These are phyloP conservation scores for Hydropsyche tenuis DNA, from an alignment of 1,140 invertebrate genomes.

Conservation along the genomic window DNA sequence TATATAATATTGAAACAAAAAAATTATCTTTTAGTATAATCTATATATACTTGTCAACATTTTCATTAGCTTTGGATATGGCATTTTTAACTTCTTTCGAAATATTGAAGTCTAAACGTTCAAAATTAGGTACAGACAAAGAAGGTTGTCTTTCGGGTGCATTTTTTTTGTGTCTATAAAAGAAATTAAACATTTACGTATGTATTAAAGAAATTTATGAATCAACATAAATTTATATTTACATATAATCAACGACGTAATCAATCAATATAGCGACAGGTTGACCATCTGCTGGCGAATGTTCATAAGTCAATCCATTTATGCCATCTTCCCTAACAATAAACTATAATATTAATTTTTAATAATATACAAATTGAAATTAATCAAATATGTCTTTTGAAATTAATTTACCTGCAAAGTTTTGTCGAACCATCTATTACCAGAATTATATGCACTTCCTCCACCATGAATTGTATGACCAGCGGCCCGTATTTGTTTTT, in stretches of 20 bases:
- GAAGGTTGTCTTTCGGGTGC: conserved; percentile 50
- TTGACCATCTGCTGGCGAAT: conserved; percentile 91
- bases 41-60: conserved; percentile 67
- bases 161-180: too few relatives aligned
- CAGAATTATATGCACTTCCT: conserved; percentile 71
- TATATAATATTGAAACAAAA: conserved; percentile 35
- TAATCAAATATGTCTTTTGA: too few relatives aligned
- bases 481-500: conserved; percentile 64
- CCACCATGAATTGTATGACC: conserved; percentile 76
- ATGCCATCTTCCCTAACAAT: conserved; percentile 83
- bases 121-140: conserved; percentile 54
- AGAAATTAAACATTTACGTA: too few relatives aligned
- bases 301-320: conserved; percentile 91
- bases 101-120: conserved; percentile 65
- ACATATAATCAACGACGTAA: conserved; percentile 75
- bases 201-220: too few relatives aligned
- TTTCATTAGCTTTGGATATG: conserved; percentile 64
- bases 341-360: conserved; percentile 66
- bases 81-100: conserved; percentile 59
- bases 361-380: conserved; percentile 21
- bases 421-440: conserved; percentile 90
- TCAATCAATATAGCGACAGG: conserved; percentile 87
- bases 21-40: conserved; percentile 38
- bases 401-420: conserved; percentile 72
- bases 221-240: conserved; percentile 55